phyloP scores from a whole-genome alignment of 2,888 invertebrate genomes.

The Diarsia brunnea region DNA sequence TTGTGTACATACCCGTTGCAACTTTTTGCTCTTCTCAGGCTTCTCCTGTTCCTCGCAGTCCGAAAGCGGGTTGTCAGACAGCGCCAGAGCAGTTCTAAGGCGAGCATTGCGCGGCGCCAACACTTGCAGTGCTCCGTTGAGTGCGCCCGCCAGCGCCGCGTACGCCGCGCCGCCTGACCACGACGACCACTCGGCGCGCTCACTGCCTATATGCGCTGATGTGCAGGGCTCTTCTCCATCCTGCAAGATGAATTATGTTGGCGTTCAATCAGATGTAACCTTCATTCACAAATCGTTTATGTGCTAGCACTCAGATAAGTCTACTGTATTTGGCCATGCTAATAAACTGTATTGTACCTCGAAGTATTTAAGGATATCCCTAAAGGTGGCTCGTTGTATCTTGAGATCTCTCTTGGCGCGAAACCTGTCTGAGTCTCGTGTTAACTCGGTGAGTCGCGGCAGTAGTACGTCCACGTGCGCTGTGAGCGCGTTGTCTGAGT shows the following conservation, averaged over 20 bases:
- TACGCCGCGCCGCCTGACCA: constrained; percentile 95
- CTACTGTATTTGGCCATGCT: fast-evolving
- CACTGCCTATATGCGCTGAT: constrained; percentile 91
- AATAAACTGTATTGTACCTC: constrained; percentile 91
- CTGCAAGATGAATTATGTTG: not conserved
- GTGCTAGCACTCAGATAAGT: not conserved
- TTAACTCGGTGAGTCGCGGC: constrained; percentile 94
- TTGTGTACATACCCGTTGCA: constrained; percentile 91
- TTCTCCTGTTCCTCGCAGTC: constrained; percentile 76
- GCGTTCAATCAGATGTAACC: not conserved
- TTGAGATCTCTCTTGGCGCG: constrained; percentile 98
- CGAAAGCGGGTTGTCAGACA: constrained; percentile 89
- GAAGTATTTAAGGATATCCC: constrained; percentile 97
- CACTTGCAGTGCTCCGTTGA: constrained; percentile 92
- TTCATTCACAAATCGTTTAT: not conserved
- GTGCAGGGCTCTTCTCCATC: constrained; percentile 75
- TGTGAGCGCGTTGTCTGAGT: constrained; percentile 89
- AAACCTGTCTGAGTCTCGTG: constrained; percentile 98
- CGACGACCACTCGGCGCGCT: constrained; percentile 92
- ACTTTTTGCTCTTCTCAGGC: constrained; percentile 90
- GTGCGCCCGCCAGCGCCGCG: constrained; percentile 90
- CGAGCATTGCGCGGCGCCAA: constrained; percentile 92
- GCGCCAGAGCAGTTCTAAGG: constrained; percentile 92
- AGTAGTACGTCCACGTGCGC: constrained; percentile 91
- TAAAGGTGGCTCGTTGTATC: constrained; percentile 97